Evolutionary conservation across 2,797 vertebrate species (phyloP).

Genomic region (Dendrocincla tyrannina): DNA sequence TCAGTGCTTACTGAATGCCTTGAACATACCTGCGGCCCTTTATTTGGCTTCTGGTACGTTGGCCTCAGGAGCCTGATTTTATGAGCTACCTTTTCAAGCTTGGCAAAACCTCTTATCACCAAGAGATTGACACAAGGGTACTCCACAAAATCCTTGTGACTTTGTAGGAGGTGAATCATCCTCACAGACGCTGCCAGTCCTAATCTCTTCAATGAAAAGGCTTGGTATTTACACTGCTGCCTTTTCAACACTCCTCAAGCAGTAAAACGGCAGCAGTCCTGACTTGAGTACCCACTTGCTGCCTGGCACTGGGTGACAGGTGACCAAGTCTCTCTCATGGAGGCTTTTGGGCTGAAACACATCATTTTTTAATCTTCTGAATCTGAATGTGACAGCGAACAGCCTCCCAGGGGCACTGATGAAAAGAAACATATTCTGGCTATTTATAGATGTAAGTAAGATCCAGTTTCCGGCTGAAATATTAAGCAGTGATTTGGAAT

Average conservation of each 20-base stretch:
- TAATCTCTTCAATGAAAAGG: neutral
- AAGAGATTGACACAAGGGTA: neutral
- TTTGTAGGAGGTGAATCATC: neutral
- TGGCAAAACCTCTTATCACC: neutral
- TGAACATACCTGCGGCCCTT: neutral
- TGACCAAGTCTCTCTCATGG: neutral
- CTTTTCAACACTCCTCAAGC: neutral
- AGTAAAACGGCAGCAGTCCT: neutral
- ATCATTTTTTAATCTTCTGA: neutral
- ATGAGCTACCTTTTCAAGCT: neutral
- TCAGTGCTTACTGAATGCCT: neutral
- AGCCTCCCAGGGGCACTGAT: neutral
- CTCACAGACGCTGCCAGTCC: neutral
- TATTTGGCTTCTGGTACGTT: neutral
- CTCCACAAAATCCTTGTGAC: neutral
- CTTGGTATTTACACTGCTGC: neutral
- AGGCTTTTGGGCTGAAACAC: neutral
- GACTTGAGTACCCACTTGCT: neutral
- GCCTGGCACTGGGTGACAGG: neutral
- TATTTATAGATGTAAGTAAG: neutral
- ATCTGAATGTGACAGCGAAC: rapidly evolving
- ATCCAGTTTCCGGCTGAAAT: neutral
- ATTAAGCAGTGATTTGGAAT: neutral
- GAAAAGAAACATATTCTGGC: neutral
- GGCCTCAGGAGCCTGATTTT: neutral